Conservation (phyloP, 1,140 invertebrate genomes). For the Drosophila pruinosa region DNA sequence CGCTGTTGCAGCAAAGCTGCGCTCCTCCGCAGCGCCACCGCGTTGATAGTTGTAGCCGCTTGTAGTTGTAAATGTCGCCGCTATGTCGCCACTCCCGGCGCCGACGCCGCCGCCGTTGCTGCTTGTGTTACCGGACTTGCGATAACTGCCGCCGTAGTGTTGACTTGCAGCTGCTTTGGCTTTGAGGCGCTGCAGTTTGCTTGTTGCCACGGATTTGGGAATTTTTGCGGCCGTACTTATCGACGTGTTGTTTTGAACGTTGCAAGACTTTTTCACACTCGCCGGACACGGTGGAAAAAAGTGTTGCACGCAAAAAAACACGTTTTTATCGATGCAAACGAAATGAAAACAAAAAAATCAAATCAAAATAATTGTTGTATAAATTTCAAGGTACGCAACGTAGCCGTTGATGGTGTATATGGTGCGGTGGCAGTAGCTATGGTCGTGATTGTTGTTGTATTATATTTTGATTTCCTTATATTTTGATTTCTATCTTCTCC, state of each 20-base stretch:
- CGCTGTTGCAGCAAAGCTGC: constrained; percentile 69
- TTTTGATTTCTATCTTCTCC: constrained; percentile 20
- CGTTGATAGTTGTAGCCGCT: constrained; percentile 66
- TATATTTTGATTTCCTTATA: constrained; percentile 13
- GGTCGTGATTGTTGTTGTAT: neutral
- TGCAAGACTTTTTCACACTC: constrained; percentile 59
- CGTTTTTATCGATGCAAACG: constrained; percentile 48
- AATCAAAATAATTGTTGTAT: constrained; percentile 37
- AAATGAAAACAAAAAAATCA: constrained; percentile 38
- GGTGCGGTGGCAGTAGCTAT: neutral
- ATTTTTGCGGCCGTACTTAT: constrained; percentile 72
- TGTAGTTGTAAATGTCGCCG: constrained; percentile 41
- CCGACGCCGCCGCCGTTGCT: constrained; percentile 14
- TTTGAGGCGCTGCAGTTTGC: constrained; percentile 79
- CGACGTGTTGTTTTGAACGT: constrained; percentile 58
- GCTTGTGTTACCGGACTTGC: constrained; percentile 53
- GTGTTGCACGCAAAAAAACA: constrained; percentile 66
- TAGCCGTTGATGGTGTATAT: neutral
- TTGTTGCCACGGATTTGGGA: constrained; percentile 76
- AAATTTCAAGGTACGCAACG: constrained; percentile 19
- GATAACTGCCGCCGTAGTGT: constrained; percentile 66
- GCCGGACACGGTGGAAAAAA: constrained; percentile 46
- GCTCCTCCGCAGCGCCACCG: constrained; percentile 75
- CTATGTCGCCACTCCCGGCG: constrained; percentile 29
- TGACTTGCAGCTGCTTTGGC: constrained; percentile 80